phyloP scores from a whole-genome alignment of 2,113 vertebrate genomes.

The Periophthalmus modestus region DNA sequence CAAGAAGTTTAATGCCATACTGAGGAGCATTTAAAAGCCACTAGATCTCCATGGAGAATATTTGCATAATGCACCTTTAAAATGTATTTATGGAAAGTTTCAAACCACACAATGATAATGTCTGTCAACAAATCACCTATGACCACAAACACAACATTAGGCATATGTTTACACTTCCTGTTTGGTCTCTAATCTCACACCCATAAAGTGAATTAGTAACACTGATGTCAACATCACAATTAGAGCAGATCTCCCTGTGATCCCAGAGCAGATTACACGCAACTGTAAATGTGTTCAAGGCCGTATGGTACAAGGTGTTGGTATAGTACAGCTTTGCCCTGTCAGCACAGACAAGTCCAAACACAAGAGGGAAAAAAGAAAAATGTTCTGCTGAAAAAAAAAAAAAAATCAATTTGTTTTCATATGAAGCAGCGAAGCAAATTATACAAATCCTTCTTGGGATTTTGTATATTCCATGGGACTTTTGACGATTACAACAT shows the following conservation, averaged over 20 bases:
- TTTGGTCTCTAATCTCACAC: conserved; percentile 43
- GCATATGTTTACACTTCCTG: conserved; percentile 31
- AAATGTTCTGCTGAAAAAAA: conserved; percentile 2
- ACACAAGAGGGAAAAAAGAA: neutral
- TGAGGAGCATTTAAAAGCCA: too few species aligned
- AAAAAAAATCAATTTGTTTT: conserved; percentile 4
- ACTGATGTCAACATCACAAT: conserved; percentile 27
- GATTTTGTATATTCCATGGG: neutral
- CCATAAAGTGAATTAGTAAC: conserved; percentile 44
- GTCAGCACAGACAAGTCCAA: conserved; percentile 37
- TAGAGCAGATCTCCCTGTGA: conserved; percentile 39
- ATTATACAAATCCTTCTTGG: neutral
- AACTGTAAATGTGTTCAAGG: conserved; percentile 21
- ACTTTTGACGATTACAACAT: neutral
- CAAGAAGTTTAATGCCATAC: too few species aligned
- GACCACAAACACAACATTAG: conserved; percentile 7
- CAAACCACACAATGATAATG: neutral
- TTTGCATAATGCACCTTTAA: neutral
- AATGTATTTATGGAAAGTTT: neutral
- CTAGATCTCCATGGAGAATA: neutral
- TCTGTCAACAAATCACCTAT: conserved; percentile 24
- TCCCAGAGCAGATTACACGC: conserved; percentile 30
- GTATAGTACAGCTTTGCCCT: neutral
- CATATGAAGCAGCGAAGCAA: neutral
- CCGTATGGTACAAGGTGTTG: neutral